These are phyloP conservation scores for Zaprionus lineosus DNA, from an alignment of 2,888 invertebrate genomes.

Conservation along the genomic window DNA sequence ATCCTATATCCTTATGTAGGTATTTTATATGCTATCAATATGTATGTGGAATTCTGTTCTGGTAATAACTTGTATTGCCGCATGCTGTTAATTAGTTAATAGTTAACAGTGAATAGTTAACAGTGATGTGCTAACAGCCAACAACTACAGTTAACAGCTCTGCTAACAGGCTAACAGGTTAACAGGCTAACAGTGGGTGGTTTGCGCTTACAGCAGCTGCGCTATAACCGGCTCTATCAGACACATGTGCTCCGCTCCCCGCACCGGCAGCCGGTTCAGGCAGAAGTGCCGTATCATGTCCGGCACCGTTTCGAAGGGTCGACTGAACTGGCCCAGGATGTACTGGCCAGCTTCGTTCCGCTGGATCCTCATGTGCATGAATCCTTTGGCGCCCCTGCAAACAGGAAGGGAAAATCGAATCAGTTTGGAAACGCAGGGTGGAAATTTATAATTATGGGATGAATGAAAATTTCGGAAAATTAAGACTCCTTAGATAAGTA, in stretches of 20 bases:
- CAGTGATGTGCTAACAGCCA: background rate
- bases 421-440: no score
- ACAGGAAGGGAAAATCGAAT: slow-evolving; percentile 37
- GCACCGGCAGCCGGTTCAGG: slow-evolving; percentile 94
- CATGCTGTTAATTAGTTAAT: background rate
- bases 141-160: slow-evolving; percentile 5
- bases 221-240: slow-evolving; percentile 95
- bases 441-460: no score
- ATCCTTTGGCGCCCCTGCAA: slow-evolving; percentile 94
- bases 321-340: slow-evolving; percentile 95
- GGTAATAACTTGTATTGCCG: background rate
- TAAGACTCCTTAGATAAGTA: no score
- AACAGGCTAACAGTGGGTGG: background rate
- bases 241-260: slow-evolving; percentile 98
- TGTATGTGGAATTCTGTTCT: slow-evolving; percentile 59
- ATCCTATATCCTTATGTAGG: slow-evolving; percentile 34
- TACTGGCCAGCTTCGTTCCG: slow-evolving; percentile 90
- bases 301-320: slow-evolving; percentile 96
- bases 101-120: background rate
- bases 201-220: slow-evolving; percentile 86
- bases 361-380: slow-evolving; percentile 98
- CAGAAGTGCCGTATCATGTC: slow-evolving; percentile 97
- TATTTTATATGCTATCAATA: slow-evolving; percentile 59
- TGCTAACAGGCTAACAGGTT: background rate
- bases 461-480: no score